A percentile compares a stretch with the other conserved stretches of the same genome.
phyloP scores from a whole-genome alignment of 2,888 invertebrate genomes.

The Pterostichus madidus region DNA sequence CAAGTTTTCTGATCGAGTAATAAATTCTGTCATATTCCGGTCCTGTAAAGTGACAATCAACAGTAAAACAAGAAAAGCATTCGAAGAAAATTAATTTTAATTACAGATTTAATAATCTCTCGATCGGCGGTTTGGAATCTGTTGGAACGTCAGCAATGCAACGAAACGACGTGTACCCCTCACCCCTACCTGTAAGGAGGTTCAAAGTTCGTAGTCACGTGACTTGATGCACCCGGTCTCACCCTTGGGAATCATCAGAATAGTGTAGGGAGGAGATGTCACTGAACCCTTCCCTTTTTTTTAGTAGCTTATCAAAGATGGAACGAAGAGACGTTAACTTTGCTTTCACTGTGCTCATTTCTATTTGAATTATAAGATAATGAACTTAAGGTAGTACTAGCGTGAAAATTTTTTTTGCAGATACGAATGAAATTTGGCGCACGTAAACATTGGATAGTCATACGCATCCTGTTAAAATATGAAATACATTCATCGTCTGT shows the following conservation, averaged over 20 bases:
- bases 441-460: too few species aligned
- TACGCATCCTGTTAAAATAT: too few species aligned
- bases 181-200: neutral
- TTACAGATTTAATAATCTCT: conserved; percentile 54
- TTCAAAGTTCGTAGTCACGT: conserved; percentile 7
- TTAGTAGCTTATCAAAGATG: too few species aligned
- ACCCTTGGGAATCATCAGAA: neutral
- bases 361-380: too few species aligned
- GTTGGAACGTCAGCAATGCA: conserved; percentile 26
- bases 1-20: too few species aligned
- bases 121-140: conserved; percentile 22
- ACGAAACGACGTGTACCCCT: neutral
- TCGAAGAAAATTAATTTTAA: conserved; percentile 47
- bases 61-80: neutral
- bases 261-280: conserved; percentile 3
- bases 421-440: too few species aligned
- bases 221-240: conserved; percentile 5
- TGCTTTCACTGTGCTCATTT: too few species aligned
- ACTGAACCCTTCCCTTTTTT: conserved; percentile 18
- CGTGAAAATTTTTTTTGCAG: too few species aligned
- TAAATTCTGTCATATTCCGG: too few species aligned
- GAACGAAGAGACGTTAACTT: too few species aligned
- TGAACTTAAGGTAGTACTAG: too few species aligned
- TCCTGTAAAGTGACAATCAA: neutral
- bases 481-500: too few species aligned